phyloP scores from a whole-genome alignment of 2,888 invertebrate genomes.

The Andrena flavipes region DNA sequence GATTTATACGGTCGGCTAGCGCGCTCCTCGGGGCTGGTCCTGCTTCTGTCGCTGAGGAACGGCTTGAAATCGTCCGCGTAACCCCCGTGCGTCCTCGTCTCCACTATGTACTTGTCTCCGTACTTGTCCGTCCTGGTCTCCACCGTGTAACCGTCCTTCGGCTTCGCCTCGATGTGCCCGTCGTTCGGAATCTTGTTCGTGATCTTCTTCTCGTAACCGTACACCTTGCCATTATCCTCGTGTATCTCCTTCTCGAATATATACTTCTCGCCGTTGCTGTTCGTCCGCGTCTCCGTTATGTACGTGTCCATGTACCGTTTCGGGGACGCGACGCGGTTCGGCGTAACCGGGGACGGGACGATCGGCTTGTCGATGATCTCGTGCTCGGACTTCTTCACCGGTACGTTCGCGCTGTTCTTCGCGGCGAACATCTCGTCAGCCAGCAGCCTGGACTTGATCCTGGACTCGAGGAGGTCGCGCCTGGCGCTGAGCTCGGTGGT shows the following conservation, averaged over 20 bases:
- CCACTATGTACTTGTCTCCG: conserved; percentile 82
- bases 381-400: conserved; percentile 79
- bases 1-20: conserved; percentile 68
- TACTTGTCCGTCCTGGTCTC: conserved; percentile 82
- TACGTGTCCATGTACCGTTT: conserved; percentile 82
- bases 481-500: conserved; percentile 89
- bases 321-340: conserved; percentile 79
- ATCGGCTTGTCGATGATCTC: conserved; percentile 83
- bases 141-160: conserved; percentile 79
- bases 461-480: conserved; percentile 91
- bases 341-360: conserved; percentile 82
- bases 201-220: conserved; percentile 83
- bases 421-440: conserved; percentile 83
- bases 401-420: conserved; percentile 72
- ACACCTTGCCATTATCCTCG: conserved; percentile 83
- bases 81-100: conserved; percentile 80
- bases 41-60: conserved; percentile 76
- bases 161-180: conserved; percentile 83
- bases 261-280: conserved; percentile 82
- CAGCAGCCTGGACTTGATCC: conserved; percentile 88
- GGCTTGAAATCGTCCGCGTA: conserved; percentile 79
- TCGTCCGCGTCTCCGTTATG: conserved; percentile 81
- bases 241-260: conserved; percentile 83
- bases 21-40: conserved; percentile 77
- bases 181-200: conserved; percentile 86